Conservation (phyloP, 2,113 vertebrate species). For the Cromileptes altivelis region DNA sequence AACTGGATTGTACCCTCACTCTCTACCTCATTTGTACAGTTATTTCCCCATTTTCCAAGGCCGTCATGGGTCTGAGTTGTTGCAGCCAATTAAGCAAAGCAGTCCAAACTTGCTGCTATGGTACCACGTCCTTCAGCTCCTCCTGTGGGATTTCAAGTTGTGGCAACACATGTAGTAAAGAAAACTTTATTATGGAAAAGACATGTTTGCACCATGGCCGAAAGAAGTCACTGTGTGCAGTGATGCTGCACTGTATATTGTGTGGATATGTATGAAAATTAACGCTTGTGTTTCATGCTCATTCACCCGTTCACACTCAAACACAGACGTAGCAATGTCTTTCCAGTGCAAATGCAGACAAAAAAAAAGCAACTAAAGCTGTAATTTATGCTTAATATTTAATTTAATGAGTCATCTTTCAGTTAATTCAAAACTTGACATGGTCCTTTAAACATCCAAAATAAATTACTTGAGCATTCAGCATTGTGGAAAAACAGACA, state of each 20-base stretch:
- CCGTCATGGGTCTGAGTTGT: not conserved
- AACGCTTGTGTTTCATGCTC: too few relatives aligned
- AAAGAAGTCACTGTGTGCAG: not conserved
- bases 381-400: constrained; percentile 35
- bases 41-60: not conserved
- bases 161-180: not conserved
- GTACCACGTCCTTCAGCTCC: too few relatives aligned
- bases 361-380: too few relatives aligned
- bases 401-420: constrained; percentile 57
- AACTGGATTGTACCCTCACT: not conserved
- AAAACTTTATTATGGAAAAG: not conserved
- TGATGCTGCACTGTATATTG: not conserved
- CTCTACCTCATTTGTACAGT: not conserved
- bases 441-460: constrained; percentile 63
- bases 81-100: not conserved
- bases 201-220: not conserved
- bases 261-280: not conserved
- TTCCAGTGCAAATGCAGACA: too few relatives aligned
- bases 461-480: constrained; percentile 68
- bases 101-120: too few relatives aligned
- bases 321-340: too few relatives aligned
- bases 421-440: constrained; percentile 56
- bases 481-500: constrained; percentile 40
- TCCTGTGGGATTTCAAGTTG: not conserved
- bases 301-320: too few relatives aligned